phyloP scores from a whole-genome alignment of 2,797 vertebrate genomes.

The Syngnathus acus region DNA sequence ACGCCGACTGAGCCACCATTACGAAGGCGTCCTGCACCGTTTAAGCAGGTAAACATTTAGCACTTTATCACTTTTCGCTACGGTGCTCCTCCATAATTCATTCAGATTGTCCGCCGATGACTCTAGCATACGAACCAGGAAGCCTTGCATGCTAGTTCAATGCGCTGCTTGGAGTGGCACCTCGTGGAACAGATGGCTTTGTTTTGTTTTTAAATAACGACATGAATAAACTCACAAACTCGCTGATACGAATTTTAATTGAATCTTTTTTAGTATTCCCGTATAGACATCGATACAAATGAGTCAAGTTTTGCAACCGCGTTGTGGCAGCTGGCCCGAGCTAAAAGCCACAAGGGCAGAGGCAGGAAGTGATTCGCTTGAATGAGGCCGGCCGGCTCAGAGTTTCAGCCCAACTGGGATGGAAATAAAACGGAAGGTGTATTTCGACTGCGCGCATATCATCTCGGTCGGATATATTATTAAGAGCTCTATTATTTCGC shows the following conservation, averaged over 20 bases:
- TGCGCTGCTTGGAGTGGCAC: conserved; percentile 8
- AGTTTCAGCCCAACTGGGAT: conserved; percentile 4
- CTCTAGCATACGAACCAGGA: conserved; percentile 57
- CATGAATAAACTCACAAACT: neutral
- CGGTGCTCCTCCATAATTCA: conserved; percentile 11
- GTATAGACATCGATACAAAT: neutral
- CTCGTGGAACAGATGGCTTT: neutral
- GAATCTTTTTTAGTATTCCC: neutral
- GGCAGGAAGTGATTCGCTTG: conserved; percentile 68
- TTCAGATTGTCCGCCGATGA: conserved; percentile 14
- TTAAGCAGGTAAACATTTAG: conserved; percentile 57
- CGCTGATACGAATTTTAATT: fast-evolving
- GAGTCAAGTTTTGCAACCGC: neutral
- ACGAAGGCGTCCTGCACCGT: conserved; percentile 50
- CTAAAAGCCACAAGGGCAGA: conserved; percentile 31
- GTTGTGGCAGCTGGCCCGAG: conserved; percentile 20
- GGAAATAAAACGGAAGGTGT: neutral
- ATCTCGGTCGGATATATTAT: neutral
- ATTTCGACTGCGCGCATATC: neutral
- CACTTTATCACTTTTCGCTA: neutral
- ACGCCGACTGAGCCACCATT: conserved; percentile 48
- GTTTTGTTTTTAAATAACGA: neutral
- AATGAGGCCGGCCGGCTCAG: conserved; percentile 31
- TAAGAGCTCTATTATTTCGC: neutral
- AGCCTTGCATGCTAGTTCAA: conserved; percentile 35